These are phyloP conservation scores for Synergus itoensis DNA, from an alignment of 2,888 invertebrate species.

Conservation along the genomic window DNA sequence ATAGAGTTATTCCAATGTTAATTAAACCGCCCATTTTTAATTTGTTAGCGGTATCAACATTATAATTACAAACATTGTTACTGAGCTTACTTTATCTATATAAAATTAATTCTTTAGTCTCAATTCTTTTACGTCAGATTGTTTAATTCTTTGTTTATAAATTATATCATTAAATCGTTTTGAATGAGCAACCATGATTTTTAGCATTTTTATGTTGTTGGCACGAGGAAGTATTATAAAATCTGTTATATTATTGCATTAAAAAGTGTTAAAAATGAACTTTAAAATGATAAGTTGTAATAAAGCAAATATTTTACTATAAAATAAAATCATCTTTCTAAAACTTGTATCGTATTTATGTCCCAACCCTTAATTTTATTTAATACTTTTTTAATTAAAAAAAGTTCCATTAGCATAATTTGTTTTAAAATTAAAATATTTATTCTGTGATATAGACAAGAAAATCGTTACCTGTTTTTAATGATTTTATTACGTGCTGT, in stretches of 20 bases:
- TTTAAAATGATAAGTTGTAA: constrained; percentile 2
- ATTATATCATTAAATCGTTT: neutral
- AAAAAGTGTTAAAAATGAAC: neutral
- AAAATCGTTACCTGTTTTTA: neutral
- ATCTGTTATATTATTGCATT: constrained; percentile 17
- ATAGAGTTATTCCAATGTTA: neutral
- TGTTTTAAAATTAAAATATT: neutral
- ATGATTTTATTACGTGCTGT: constrained; percentile 25
- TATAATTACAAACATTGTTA: neutral
- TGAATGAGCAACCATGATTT: neutral
- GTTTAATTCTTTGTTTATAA: neutral
- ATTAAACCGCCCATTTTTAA: neutral
- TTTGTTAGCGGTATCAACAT: too few species aligned
- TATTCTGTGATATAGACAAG: neutral
- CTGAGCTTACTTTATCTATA: neutral
- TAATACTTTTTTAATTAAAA: neutral
- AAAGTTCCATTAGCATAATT: neutral
- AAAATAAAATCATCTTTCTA: constrained; percentile 19
- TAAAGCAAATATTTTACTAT: constrained; percentile 35
- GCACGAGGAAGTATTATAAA: constrained; percentile 4
- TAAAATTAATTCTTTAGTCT: neutral
- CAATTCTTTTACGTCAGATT: neutral
- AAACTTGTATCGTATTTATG: neutral
- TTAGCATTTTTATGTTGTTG: neutral
- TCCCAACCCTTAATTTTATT: neutral